Percentiles rank a stretch among this genome's conserved stretches.
Evolutionary conservation across 2,113 vertebrate species (phyloP).

Genomic region (Tor tambroides): DNA sequence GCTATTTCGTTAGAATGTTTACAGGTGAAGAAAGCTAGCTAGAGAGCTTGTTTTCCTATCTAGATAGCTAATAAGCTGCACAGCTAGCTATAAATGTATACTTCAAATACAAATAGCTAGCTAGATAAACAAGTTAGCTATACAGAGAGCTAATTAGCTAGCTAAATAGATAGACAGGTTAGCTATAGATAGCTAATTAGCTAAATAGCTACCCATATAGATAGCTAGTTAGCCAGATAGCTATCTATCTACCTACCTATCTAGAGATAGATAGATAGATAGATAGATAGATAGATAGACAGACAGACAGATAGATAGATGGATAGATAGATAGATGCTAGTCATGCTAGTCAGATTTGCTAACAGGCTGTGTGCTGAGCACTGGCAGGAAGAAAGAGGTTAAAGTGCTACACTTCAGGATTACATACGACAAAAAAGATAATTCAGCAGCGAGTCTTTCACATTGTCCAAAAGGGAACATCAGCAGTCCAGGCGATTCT

Average conservation of each 20-base stretch:
- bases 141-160: too few relatives aligned
- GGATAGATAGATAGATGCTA: slow-evolving; percentile 18
- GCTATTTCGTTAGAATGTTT: slow-evolving; percentile 3
- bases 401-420: slow-evolving; percentile 64
- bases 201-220: not conserved
- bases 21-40: slow-evolving; percentile 6
- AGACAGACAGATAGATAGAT: too few relatives aligned
- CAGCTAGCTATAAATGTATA: not conserved
- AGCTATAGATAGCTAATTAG: not conserved
- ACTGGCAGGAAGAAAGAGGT: slow-evolving; percentile 55
- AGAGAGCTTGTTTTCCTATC: not conserved
- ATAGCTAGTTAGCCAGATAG: not conserved
- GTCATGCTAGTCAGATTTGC: slow-evolving; percentile 51
- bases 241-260: too few relatives aligned
- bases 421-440: slow-evolving; percentile 57
- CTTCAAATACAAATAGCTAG: not conserved
- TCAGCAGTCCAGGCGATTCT: not conserved
- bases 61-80: not conserved
- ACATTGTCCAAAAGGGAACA: slow-evolving; percentile 30
- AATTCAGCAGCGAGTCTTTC: slow-evolving; percentile 46
- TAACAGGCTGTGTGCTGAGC: slow-evolving; percentile 50
- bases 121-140: not conserved
- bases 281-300: too few relatives aligned
- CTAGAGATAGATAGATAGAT: not conserved
- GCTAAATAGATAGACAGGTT: not conserved